Evolutionary conservation across 2,888 invertebrate species (phyloP).

Genomic region (Cenopis cana): DNA sequence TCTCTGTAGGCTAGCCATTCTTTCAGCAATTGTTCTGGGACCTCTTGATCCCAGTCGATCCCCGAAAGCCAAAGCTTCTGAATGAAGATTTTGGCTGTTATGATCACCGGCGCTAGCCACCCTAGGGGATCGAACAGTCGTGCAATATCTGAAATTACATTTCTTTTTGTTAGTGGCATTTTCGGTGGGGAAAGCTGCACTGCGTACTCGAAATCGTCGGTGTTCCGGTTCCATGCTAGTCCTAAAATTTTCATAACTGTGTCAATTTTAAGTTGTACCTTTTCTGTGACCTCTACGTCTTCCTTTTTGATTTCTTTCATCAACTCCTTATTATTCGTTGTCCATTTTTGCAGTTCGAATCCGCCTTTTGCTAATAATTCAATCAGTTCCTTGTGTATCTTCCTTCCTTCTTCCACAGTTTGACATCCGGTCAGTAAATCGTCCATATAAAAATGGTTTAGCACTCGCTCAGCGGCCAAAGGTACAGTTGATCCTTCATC

Average conservation of each 20-base stretch:
- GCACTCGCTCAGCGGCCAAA: no score
- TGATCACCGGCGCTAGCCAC: not conserved
- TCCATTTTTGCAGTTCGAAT: no score
- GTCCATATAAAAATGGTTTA: no score
- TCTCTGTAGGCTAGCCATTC: constrained; percentile 3
- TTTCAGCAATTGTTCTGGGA: not conserved
- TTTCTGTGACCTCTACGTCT: no score
- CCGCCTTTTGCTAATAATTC: no score
- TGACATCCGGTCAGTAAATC: no score
- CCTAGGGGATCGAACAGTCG: constrained; percentile 1
- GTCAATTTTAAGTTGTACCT: no score
- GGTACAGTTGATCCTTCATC: no score
- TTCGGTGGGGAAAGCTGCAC: not conserved
- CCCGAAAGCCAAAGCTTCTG: not conserved
- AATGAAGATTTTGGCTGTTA: not conserved
- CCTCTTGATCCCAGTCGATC: not conserved
- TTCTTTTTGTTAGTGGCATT: not conserved
- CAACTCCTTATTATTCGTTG: no score
- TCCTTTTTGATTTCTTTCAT: no score
- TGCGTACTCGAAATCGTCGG: not conserved
- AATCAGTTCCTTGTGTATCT: no score
- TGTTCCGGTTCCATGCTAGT: not conserved
- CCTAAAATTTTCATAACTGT: constrained; percentile 5
- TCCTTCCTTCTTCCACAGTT: no score
- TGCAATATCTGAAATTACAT: not conserved